A percentile compares a stretch with the other conserved stretches of the same genome.
Conservation (phyloP, 2,888 invertebrate species). For the Laspeyria flexula region DNA sequence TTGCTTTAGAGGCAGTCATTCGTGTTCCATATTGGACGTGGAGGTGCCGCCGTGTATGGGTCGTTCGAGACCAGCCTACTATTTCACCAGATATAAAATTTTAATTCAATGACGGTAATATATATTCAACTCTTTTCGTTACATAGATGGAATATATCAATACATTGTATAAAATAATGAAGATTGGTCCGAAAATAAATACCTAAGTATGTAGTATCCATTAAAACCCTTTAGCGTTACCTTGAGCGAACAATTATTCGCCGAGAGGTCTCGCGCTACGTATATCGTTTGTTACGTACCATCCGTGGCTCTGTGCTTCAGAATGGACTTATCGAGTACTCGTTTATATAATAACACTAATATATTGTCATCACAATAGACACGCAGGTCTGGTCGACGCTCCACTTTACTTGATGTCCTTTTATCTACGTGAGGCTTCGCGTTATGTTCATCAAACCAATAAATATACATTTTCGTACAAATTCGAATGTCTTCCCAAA, state of each 20-base stretch:
- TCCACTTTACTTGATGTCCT: slow-evolving; percentile 19
- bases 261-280: slow-evolving; percentile 25
- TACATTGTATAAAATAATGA: slow-evolving; percentile 4
- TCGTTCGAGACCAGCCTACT: no score
- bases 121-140: background rate
- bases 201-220: slow-evolving; percentile 5
- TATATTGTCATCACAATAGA: slow-evolving; percentile 70
- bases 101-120: no score
- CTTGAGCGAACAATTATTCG: background rate
- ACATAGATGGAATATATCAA: background rate
- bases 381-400: slow-evolving; percentile 30
- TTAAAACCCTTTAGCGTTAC: slow-evolving; percentile 5
- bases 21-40: no score
- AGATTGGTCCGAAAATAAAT: slow-evolving; percentile 13
- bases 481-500: no score
- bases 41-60: no score
- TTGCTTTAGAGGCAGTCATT: background rate
- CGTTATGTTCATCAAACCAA: background rate
- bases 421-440: slow-evolving; percentile 6
- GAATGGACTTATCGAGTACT: slow-evolving; percentile 31
- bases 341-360: slow-evolving; percentile 53
- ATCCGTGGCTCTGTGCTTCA: slow-evolving; percentile 9
- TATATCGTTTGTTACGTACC: slow-evolving; percentile 44
- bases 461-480: background rate
- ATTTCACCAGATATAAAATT: no score